Percentiles rank a stretch among this genome's conserved stretches.
Conservation (phyloP, 2,113 vertebrate species). For the Gobio gobio region DNA sequence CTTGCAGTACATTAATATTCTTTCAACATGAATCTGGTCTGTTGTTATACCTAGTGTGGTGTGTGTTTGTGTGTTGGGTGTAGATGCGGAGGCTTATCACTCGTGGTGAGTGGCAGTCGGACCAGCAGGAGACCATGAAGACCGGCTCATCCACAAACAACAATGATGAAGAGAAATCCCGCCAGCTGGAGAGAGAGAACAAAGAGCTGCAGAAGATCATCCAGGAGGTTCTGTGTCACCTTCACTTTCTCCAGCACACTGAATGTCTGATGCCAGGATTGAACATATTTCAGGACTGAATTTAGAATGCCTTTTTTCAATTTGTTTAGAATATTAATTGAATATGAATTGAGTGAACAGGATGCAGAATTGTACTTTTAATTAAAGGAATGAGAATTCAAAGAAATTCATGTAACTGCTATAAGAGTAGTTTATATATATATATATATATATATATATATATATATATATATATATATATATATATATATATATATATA, state of each 20-base stretch:
- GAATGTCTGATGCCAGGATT: neutral
- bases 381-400: neutral
- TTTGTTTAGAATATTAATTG: neutral
- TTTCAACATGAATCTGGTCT: neutral
- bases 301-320: neutral
- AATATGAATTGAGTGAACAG: neutral
- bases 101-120: constrained; percentile 94
- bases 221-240: constrained; percentile 80
- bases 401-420: neutral
- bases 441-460: no score
- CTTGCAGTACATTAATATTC: neutral
- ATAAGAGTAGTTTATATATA: neutral
- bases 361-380: neutral
- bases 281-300: neutral
- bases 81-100: constrained; percentile 95
- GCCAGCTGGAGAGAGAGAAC: constrained; percentile 93
- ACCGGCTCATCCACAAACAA: constrained; percentile 96
- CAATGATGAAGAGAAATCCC: constrained; percentile 94
- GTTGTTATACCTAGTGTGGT: neutral
- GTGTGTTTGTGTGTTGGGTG: constrained; percentile 13
- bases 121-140: constrained; percentile 97
- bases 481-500: no score
- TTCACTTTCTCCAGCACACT: neutral
- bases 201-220: constrained; percentile 94
- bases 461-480: no score